Base-by-base conservation (phyloP, 1,140 invertebrate genomes). In the Drosophila obscura region DNA sequence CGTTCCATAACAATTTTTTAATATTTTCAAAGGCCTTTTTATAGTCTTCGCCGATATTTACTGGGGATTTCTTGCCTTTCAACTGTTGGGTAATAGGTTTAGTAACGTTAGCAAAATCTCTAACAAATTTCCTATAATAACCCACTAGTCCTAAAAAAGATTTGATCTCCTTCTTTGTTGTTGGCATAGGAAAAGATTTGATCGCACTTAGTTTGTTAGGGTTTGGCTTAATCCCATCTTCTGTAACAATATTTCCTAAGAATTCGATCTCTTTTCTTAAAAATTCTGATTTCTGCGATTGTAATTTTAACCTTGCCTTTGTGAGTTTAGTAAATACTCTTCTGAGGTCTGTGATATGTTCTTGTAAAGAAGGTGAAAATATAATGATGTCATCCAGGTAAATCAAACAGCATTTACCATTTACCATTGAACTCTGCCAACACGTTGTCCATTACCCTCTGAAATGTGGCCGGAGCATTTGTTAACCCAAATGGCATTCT, bases 221-320 rank as follows among this genome's bases (percentile, higher is more conserved):
- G 44, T 88, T 71, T 11, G 73, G 77, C 58, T 65, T 80, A 11
- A 82, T 69, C 24, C 22, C 72, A 49, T 64, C 61, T 4, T 11
- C 5, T 13, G 87, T 79, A n/a, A 92, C 85, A 5, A 89, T 56
- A 57, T 92, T 89, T 26, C 89, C 81, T 43, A 91, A 9, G 7
- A 13, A 63, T 22, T 56, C 51, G 5, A 53, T 56, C 31, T 64
- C 62, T 19, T 62, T 66, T 87, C 31, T 35, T 5, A 65, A 16
- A 39, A 50, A 62, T 13, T 58, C 46, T 16, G 19, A n/a, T 58
- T 90, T n/a, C n/a, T n/a, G n/a, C n/a, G n/a, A n/a, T n/a, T n/a
- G n/a, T n/a, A n/a, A n/a, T n/a, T n/a, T n/a, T 58, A 31, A 9
- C 58, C 24, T 46, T 80, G 58, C 22, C 72, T 8, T 52, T 74